phyloP scores from a whole-genome alignment of 2,113 vertebrate species.

The Pluvianellus socialis region DNA sequence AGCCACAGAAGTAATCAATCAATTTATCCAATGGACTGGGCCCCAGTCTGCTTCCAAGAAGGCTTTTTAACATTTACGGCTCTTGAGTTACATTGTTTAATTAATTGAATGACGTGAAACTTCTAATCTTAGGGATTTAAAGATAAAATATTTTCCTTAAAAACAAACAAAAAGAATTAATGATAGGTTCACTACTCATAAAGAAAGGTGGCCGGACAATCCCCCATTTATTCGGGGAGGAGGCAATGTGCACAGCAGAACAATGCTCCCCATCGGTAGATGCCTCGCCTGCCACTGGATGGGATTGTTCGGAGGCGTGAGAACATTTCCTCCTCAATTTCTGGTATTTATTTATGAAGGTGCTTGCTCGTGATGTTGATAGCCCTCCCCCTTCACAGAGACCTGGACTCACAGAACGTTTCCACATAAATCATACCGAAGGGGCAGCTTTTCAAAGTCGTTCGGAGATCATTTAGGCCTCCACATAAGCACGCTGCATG shows the following conservation, averaged over 20 bases:
- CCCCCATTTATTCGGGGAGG: background rate
- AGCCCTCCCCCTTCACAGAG: background rate
- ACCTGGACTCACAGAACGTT: background rate
- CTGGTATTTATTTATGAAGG: slow-evolving; percentile 16
- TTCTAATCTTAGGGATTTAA: slow-evolving; percentile 29
- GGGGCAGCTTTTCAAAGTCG: background rate
- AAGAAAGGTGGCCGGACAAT: slow-evolving; percentile 40
- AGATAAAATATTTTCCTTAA: slow-evolving; percentile 30
- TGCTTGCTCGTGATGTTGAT: background rate
- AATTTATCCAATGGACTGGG: slow-evolving; percentile 30
- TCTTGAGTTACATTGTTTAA: slow-evolving; percentile 37
- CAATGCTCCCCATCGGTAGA: background rate
- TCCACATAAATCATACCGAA: background rate
- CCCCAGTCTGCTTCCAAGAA: slow-evolving; percentile 57
- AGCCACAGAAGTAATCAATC: slow-evolving; percentile 61
- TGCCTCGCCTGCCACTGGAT: background rate
- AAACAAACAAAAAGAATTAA: slow-evolving; percentile 31
- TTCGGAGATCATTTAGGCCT: background rate
- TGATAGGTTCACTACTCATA: slow-evolving; percentile 34
- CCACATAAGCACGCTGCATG: background rate
- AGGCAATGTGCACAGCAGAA: background rate
- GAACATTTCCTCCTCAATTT: slow-evolving; percentile 30
- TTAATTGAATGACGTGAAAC: slow-evolving; percentile 25
- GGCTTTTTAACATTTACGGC: slow-evolving; percentile 37
- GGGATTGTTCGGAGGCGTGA: slow-evolving; percentile 23